These are phyloP conservation scores for Danaus melanippus DNA, from an alignment of 1,140 invertebrate species.

Conservation along the genomic window DNA sequence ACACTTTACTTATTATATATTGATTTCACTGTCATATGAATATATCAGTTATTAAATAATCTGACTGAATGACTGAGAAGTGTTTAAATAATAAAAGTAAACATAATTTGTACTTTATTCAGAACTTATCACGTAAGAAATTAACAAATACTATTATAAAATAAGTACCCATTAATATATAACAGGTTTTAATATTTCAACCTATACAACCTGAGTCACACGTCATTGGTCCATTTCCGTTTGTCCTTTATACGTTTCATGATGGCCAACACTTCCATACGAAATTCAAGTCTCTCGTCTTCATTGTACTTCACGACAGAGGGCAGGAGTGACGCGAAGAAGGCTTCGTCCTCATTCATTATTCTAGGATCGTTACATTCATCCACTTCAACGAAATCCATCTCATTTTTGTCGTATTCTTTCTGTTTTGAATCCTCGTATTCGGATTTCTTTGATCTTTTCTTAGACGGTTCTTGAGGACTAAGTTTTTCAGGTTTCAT, in stretches of 20 bases:
- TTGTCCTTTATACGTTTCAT: constrained; percentile 58
- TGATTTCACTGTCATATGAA: too few relatives aligned
- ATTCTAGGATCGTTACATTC: constrained; percentile 41
- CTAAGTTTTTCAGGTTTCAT: constrained; percentile 24
- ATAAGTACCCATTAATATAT: too few relatives aligned
- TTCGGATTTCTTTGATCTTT: constrained; percentile 15
- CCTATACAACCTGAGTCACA: neutral
- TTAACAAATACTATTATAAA: too few relatives aligned
- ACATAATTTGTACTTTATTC: too few relatives aligned
- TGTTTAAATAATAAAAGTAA: too few relatives aligned
- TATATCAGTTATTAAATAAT: too few relatives aligned
- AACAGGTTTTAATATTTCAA: neutral
- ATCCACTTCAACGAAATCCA: constrained; percentile 44
- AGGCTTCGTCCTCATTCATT: constrained; percentile 66
- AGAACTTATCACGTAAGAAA: too few relatives aligned
- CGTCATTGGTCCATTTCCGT: constrained; percentile 27
- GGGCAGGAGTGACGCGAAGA: constrained; percentile 58
- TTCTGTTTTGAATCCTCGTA: constrained; percentile 15
- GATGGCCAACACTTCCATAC: constrained; percentile 52
- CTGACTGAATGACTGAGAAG: too few relatives aligned
- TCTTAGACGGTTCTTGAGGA: constrained; percentile 14
- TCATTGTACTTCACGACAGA: constrained; percentile 57
- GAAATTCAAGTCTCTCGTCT: constrained; percentile 56
- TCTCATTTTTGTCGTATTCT: constrained; percentile 22
- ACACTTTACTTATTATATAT: constrained; percentile 6